A percentile compares a stretch with the other conserved stretches of the same genome.
Evolutionary conservation across 2,888 invertebrate genomes (phyloP).

Genomic region (Ophraella communa): DNA sequence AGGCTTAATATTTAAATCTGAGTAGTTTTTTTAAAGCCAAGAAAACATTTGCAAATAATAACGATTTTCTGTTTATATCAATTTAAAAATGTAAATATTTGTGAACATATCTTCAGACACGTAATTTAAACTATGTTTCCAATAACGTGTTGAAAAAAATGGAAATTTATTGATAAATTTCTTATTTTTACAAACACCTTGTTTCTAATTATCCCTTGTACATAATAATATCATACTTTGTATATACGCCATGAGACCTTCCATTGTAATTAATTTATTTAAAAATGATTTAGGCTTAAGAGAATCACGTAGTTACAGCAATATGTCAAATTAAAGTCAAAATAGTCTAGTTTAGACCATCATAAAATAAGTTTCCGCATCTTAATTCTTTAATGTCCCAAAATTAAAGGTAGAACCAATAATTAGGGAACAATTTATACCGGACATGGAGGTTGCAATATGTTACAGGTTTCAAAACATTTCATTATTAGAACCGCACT

Average conservation of each 20-base stretch:
- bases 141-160: background rate
- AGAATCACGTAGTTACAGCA: slow-evolving; percentile 51
- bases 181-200: background rate
- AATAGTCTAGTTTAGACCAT: slow-evolving; percentile 47
- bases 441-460: too few relatives aligned
- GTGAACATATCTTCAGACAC: slow-evolving; percentile 33
- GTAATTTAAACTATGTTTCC: slow-evolving; percentile 17
- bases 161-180: background rate
- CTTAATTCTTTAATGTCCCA: background rate
- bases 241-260: slow-evolving; percentile 44
- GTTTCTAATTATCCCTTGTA: slow-evolving; percentile 38
- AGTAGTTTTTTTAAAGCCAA: too few relatives aligned
- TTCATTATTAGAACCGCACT: too few relatives aligned
- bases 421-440: too few relatives aligned
- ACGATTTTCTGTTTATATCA: background rate
- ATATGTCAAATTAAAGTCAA: slow-evolving; percentile 54
- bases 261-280: slow-evolving; percentile 40
- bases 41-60: background rate
- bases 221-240: slow-evolving; percentile 40
- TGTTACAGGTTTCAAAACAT: too few relatives aligned
- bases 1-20: too few relatives aligned
- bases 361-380: background rate
- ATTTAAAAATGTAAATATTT: slow-evolving; percentile 24
- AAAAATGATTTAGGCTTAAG: slow-evolving; percentile 37
- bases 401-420: too few relatives aligned